Evolutionary conservation across 2,888 invertebrate species (phyloP).

Genomic region (Diogma glabrata): DNA sequence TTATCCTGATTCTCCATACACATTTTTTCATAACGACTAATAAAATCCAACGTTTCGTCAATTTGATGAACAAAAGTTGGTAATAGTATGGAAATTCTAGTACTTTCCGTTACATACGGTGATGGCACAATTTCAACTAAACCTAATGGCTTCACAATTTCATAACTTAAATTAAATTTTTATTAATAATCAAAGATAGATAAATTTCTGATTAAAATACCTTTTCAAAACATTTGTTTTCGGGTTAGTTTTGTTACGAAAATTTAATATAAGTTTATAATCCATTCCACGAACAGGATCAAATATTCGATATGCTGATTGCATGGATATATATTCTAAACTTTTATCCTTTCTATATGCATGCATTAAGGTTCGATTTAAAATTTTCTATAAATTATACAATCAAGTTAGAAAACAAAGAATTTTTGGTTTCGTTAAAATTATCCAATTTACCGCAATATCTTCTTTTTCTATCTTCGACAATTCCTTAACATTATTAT

Average conservation of each 20-base stretch:
- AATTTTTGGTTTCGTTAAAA: constrained; percentile 13
- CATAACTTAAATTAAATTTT: constrained; percentile 41
- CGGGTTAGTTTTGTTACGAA: constrained; percentile 40
- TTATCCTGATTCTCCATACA: constrained; percentile 70
- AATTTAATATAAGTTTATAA: constrained; percentile 63
- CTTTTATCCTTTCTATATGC: constrained; percentile 40
- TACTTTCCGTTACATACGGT: constrained; percentile 92
- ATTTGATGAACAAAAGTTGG: constrained; percentile 48
- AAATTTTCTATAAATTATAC: constrained; percentile 39
- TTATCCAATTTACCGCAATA: constrained; percentile 49
- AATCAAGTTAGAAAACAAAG: constrained; percentile 15
- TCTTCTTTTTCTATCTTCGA: constrained; percentile 56
- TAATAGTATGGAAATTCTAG: constrained; percentile 65
- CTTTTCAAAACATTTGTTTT: constrained; percentile 40
- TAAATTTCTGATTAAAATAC: constrained; percentile 24
- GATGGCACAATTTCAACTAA: constrained; percentile 80
- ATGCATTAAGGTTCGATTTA: constrained; percentile 40
- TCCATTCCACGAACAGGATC: constrained; percentile 79
- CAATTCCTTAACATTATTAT: constrained; percentile 53
- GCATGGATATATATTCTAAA: constrained; percentile 42
- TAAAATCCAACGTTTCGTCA: constrained; percentile 49
- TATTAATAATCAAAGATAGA: too few relatives aligned
- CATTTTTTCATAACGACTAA: constrained; percentile 56
- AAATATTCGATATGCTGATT: constrained; percentile 65
- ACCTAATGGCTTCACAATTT: constrained; percentile 74